Percentiles rank a stretch among this genome's conserved stretches.
These are phyloP conservation scores for Antheraea assamensis DNA, from an alignment of 2,888 invertebrate species.

Conservation along the genomic window DNA sequence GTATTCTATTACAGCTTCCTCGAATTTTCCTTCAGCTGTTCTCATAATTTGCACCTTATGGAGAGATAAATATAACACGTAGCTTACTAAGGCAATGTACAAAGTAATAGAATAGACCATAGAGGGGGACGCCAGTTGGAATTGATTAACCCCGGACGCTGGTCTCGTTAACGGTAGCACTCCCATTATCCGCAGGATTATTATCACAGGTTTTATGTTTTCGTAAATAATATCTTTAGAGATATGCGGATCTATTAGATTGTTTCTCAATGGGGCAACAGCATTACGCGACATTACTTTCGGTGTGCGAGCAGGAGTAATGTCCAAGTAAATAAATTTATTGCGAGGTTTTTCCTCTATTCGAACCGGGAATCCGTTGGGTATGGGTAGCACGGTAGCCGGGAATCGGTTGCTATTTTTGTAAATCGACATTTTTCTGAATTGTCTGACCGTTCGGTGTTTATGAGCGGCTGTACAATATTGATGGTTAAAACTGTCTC, in stretches of 20 bases:
- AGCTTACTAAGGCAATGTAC: conserved; percentile 74
- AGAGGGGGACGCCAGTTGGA: conserved; percentile 75
- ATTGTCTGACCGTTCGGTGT: conserved; percentile 17
- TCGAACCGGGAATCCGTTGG: conserved; percentile 62
- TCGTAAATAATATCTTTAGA: conserved; percentile 71
- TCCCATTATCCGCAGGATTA: conserved; percentile 79
- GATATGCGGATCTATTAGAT: conserved; percentile 56
- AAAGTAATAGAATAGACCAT: conserved; percentile 82
- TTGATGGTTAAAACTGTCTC: conserved; percentile 40
- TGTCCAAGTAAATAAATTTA: conserved; percentile 68
- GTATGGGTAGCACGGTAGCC: conserved; percentile 45
- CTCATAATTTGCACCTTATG: conserved; percentile 83
- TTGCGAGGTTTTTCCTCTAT: conserved; percentile 56
- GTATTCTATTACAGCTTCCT: conserved; percentile 89
- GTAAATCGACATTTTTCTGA: conserved; percentile 58
- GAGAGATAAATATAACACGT: conserved; percentile 83
- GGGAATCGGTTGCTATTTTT: conserved; percentile 54
- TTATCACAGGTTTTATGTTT: conserved; percentile 74
- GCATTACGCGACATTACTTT: conserved; percentile 55
- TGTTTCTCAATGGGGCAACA: conserved; percentile 60
- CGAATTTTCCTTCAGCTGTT: conserved; percentile 85
- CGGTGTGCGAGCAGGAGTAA: conserved; percentile 64
- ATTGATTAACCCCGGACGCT: conserved; percentile 73
- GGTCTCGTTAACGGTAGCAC: conserved; percentile 83
- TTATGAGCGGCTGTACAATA: conserved; percentile 32